Conservation (phyloP, 2,888 invertebrate genomes). For the Xanthorhoe designata region DNA sequence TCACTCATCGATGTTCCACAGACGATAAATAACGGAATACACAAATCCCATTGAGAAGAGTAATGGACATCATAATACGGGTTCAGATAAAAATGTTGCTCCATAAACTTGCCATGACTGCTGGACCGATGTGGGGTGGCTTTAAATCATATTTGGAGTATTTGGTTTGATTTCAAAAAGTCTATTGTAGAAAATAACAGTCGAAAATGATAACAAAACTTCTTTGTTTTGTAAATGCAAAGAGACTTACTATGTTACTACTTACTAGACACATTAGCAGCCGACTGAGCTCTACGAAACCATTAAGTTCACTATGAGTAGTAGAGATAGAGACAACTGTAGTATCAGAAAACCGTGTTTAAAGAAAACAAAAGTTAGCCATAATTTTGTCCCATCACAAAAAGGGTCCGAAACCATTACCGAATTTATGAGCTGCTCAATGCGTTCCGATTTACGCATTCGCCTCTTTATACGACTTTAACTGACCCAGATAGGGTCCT, state of each 20-base stretch:
- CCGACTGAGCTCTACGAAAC: too few species aligned
- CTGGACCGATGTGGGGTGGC: constrained; percentile 31
- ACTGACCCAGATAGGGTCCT: constrained; percentile 32
- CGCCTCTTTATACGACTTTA: constrained; percentile 48
- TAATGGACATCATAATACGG: constrained; percentile 40
- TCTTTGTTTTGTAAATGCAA: too few species aligned
- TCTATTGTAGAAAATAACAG: neutral
- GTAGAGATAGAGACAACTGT: too few species aligned
- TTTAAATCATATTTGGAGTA: neutral
- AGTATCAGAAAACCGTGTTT: neutral
- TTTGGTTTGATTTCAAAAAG: neutral
- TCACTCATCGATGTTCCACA: constrained; percentile 20
- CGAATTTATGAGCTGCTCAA: constrained; percentile 62
- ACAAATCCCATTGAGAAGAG: constrained; percentile 39
- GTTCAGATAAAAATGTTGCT: constrained; percentile 37
- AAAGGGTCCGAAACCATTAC: constrained; percentile 58
- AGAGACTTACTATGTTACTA: too few species aligned
- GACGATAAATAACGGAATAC: constrained; percentile 40
- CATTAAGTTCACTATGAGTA: too few species aligned
- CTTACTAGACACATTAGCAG: too few species aligned
- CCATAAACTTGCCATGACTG: constrained; percentile 33
- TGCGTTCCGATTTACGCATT: constrained; percentile 51
- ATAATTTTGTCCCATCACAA: constrained; percentile 13
- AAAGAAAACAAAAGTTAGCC: neutral
- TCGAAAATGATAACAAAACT: neutral